Evolutionary conservation across 2,888 invertebrate species (phyloP), one percentile per base, ranked within the genome.

Genomic region (Tiliacea citrago): DNA sequence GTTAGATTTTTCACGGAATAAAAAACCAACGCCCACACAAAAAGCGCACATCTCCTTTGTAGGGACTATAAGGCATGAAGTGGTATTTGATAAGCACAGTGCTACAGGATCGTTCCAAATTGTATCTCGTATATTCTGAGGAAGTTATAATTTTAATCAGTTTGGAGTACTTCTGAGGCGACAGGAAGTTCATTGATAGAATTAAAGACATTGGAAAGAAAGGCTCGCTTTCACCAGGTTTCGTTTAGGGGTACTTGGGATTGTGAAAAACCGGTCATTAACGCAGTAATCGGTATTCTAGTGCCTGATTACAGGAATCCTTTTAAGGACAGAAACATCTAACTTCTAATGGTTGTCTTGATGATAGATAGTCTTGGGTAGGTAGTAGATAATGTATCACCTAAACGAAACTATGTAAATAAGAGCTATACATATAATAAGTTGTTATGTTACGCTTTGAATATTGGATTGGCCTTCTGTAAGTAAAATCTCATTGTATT

Each of bases 391-490:
- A 53, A 9, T 8, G 42, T 42, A 42, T 42, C 42, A 39, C 39
- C 39, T 42, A 42, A n/a, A 55, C 53, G 53, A n/a, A 53, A 53
- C n/a, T 21, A 53, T 53, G 10, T 53, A 53, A 53, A 53, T n/a
- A 53, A 53, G n/a, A 53, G n/a, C 53, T 55, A 55, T 55, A 13
- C 29, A 29, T 29, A 29, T 29, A 29, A 29, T 29, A 29, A n/a
- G n/a, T n/a, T n/a, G 12, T 12, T n/a, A 53, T n/a, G 16, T 49
- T n/a, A 1, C 21, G 12, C 21, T 60, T 21, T 35, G 60, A 21
- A 21, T 39, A 6, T 5, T 5, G 18, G 24, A 39, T 75, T 35
- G 45, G 8, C 2, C 57, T 79, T 79, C 81, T 81, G 57, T 12
- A 5, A 24, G 0, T n/a, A 21, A 21, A 57, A 47, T 24, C 2